These are phyloP conservation scores for Aix galericulata DNA, from an alignment of 2,113 vertebrate species.

Conservation along the genomic window DNA sequence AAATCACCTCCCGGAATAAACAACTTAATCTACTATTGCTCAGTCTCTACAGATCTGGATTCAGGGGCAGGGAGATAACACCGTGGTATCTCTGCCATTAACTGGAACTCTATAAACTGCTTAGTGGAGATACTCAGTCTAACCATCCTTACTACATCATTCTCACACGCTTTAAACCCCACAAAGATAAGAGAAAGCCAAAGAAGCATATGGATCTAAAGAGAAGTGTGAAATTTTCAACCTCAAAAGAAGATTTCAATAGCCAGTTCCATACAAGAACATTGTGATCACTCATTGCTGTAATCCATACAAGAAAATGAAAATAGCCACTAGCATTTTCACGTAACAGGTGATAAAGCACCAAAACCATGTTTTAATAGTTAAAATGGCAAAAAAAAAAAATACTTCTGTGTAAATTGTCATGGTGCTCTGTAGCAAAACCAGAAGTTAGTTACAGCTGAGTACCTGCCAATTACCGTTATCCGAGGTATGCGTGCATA, in stretches of 20 bases:
- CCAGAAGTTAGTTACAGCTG: neutral
- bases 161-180: neutral
- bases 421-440: neutral
- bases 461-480: neutral
- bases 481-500: rapidly evolving
- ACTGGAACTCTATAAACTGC: neutral
- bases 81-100: neutral
- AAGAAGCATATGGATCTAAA: neutral
- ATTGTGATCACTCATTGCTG: neutral
- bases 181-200: neutral
- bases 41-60: neutral
- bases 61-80: neutral
- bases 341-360: neutral
- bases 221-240: neutral
- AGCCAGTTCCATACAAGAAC: neutral
- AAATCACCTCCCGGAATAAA: neutral
- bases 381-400: neutral
- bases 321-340: neutral
- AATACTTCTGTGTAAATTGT: neutral
- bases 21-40: neutral
- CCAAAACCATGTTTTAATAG: neutral
- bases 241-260: no score
- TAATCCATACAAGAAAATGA: neutral
- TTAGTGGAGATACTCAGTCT: neutral
- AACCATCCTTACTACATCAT: neutral